phyloP scores from a whole-genome alignment of 2,888 invertebrate genomes.

The Fissipunctia ypsillon region DNA sequence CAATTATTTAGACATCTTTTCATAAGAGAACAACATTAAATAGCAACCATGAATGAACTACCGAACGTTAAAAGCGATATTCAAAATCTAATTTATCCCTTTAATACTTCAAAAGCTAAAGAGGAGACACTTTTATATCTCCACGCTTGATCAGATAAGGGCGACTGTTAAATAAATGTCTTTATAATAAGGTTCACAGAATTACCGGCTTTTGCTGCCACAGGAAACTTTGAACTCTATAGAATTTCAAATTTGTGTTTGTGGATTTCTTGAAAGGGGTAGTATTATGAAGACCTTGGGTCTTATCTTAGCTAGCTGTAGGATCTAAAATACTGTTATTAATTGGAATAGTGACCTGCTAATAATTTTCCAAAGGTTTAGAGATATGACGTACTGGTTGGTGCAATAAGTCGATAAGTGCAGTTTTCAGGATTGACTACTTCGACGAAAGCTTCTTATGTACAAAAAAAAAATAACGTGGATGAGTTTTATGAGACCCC shows the following conservation, averaged over 20 bases:
- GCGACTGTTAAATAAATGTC: constrained; percentile 52
- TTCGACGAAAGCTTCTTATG: no score
- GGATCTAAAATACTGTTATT: no score
- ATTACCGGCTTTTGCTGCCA: constrained; percentile 11
- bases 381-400: neutral
- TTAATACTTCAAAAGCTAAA: constrained; percentile 50
- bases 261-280: neutral
- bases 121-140: constrained; percentile 56
- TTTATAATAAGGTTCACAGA: constrained; percentile 49
- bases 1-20: constrained; percentile 13
- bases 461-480: neutral
- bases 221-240: neutral
- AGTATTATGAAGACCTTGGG: neutral
- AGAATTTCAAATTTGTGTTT: constrained; percentile 2
- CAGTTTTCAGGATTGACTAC: neutral
- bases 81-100: constrained; percentile 59
- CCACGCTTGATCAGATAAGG: constrained; percentile 49
- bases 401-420: neutral
- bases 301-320: neutral
- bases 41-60: constrained; percentile 23
- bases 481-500: neutral
- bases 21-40: constrained; percentile 31
- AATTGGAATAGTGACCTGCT: neutral
- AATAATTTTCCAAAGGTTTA: no score
- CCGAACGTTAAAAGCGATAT: constrained; percentile 35